These are phyloP conservation scores for Notiomystis cincta DNA, from an alignment of 2,113 vertebrate species.

Conservation along the genomic window DNA sequence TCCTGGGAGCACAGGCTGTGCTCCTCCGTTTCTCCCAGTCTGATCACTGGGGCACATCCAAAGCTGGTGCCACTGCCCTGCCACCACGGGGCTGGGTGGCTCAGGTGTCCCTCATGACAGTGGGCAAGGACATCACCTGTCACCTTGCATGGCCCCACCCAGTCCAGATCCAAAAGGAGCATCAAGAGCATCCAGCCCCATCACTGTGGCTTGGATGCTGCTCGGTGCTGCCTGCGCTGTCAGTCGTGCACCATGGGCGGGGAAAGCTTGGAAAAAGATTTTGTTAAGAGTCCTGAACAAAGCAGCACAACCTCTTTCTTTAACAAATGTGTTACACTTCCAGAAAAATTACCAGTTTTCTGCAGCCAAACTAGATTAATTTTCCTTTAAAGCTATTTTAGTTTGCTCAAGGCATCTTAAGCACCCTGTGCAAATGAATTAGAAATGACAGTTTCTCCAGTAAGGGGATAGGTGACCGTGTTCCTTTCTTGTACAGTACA, in stretches of 20 bases:
- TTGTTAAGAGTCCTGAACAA: not conserved
- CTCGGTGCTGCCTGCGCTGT: not conserved
- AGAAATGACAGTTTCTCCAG: constrained; percentile 51
- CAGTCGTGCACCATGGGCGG: not conserved
- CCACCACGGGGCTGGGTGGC: rapidly evolving
- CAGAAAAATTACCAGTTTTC: not conserved
- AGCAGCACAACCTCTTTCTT: not conserved
- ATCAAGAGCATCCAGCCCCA: not conserved
- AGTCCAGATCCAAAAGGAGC: not conserved
- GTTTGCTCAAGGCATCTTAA: constrained; percentile 54
- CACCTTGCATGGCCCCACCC: not conserved
- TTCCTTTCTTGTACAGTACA: constrained; percentile 48
- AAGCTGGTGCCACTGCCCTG: rapidly evolving
- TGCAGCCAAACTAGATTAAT: constrained; percentile 51
- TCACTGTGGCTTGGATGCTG: not conserved
- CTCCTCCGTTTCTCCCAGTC: not conserved
- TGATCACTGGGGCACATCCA: not conserved
- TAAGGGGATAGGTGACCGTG: constrained; percentile 49
- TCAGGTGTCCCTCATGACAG: rapidly evolving
- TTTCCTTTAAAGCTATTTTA: constrained; percentile 41
- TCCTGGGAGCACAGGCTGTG: not conserved
- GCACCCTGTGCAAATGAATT: constrained; percentile 52
- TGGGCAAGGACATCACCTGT: not conserved
- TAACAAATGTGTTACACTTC: constrained; percentile 38
- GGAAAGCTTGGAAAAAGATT: not conserved